A percentile compares a stretch with the other conserved stretches of the same genome.
Evolutionary conservation across 2,888 invertebrate genomes (phyloP).

Genomic region (Anthrax anthrax): DNA sequence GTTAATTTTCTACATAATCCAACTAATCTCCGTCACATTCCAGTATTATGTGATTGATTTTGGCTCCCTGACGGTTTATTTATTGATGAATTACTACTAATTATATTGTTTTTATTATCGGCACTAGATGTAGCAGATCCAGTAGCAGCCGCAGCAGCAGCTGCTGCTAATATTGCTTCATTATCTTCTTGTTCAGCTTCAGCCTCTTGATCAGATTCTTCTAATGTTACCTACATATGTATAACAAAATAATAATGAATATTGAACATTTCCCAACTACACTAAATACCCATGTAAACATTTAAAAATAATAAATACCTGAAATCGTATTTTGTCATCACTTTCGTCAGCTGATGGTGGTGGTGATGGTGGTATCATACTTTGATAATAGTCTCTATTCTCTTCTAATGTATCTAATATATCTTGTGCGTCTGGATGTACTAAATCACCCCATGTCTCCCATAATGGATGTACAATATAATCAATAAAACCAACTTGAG

Average conservation of each 20-base stretch:
- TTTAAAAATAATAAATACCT: no score
- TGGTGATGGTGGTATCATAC: slow-evolving; percentile 89
- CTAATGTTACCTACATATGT: slow-evolving; percentile 57
- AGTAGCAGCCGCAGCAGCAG: slow-evolving; percentile 13
- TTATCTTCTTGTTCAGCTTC: slow-evolving; percentile 51
- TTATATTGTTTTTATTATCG: neutral
- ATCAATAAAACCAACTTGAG: slow-evolving; percentile 99
- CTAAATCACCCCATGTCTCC: slow-evolving; percentile 99
- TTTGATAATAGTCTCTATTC: slow-evolving; percentile 94
- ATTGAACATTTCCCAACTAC: neutral
- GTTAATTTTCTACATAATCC: slow-evolving; percentile 81
- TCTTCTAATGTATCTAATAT: slow-evolving; percentile 96
- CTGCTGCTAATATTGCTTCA: slow-evolving; percentile 31
- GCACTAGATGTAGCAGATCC: neutral
- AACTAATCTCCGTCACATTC: slow-evolving; percentile 88
- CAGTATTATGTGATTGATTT: slow-evolving; percentile 44
- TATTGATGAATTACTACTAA: slow-evolving; percentile 5
- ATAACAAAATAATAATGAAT: neutral
- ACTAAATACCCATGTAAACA: no score
- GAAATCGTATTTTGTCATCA: slow-evolving; percentile 60
- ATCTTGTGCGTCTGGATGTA: slow-evolving; percentile 97
- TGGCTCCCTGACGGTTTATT: slow-evolving; percentile 35
- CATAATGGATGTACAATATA: slow-evolving; percentile 99
- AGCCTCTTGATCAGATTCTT: slow-evolving; percentile 45
- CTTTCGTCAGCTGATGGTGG: slow-evolving; percentile 51